Base-by-base conservation (phyloP, 2,797 vertebrate genomes). In the Pantherophis vulpinus region DNA sequence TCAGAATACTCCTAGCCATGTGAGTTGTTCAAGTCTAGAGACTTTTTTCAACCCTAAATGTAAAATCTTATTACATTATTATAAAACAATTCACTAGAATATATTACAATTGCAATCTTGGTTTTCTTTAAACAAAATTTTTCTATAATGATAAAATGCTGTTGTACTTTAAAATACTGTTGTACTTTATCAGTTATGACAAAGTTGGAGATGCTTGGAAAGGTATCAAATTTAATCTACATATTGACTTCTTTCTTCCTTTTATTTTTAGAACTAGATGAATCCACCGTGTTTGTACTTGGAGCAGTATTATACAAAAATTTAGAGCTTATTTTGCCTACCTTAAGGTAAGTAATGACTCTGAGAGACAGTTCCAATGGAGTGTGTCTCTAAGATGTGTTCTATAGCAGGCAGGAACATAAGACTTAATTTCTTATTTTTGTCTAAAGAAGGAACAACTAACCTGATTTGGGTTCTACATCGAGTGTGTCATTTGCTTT, bases 241-340 rank as follows among this genome's bases (percentile, higher is more conserved):
- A 89, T 59, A 54, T 58, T 0, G 29, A 95, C 93, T 94, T 94
- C 88, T 92, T 27, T 61, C 92, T 93, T 13, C 95, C 96, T 97
- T 95, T 94, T 89, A 87, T 94, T 96, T 91, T 91, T 96, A 99
- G 99, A 99, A 96, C 97, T 99, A 96, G 99, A 99, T 95, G 99
- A 99, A 97, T 99, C 99, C 5, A 98, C 98, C 0, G 99, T 99
- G 90, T 99, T 99, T 97, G 99, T 99, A 96, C 97, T 99, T 97
- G 99, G 99, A 98, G 99, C 99, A 5, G 99, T 99, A 92, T 98
- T 99, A 51, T 99, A 99, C 97, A 99, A 99, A 98, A 99, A 99
- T 93, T 98, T 99, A 94, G 99, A 99, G 96, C 98, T 99, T 91
- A 99, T 99, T 98, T 98, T 99, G 95, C 99, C 99, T 91, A 98